These are phyloP conservation scores for Puma concolor DNA, from an alignment of 2,113 vertebrate genomes.

Conservation along the genomic window DNA sequence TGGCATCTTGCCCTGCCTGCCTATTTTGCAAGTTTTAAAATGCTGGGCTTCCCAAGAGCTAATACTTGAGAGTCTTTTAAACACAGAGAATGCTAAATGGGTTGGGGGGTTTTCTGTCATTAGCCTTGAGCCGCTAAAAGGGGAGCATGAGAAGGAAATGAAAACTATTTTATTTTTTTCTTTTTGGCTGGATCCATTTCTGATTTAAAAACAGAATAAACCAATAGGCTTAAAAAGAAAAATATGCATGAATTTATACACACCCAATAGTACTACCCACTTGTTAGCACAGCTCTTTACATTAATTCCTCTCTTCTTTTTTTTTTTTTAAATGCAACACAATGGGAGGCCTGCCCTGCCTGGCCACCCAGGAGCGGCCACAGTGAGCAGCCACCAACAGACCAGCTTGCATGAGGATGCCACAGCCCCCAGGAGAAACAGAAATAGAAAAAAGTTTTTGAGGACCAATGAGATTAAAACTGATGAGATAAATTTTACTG, in stretches of 20 bases:
- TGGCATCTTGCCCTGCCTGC: conserved; percentile 72
- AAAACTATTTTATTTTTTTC: background rate
- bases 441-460: background rate
- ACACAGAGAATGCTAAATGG: conserved; percentile 58
- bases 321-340: background rate
- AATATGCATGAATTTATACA: background rate
- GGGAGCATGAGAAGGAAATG: background rate
- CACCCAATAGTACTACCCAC: background rate
- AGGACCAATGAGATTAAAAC: background rate
- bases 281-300: background rate
- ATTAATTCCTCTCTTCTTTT: background rate
- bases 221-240: background rate
- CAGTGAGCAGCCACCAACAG: background rate
- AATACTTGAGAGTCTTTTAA: conserved; percentile 53
- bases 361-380: background rate
- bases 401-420: background rate
- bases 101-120: background rate
- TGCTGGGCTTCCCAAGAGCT: conserved; percentile 49
- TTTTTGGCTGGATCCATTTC: background rate
- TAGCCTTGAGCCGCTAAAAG: background rate
- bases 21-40: conserved; percentile 74
- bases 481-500: background rate
- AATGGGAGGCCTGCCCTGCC: background rate
- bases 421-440: background rate
- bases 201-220: conserved; percentile 45